Base-by-base conservation (phyloP, 2,113 vertebrate genomes). In the Steatornis caripensis region DNA sequence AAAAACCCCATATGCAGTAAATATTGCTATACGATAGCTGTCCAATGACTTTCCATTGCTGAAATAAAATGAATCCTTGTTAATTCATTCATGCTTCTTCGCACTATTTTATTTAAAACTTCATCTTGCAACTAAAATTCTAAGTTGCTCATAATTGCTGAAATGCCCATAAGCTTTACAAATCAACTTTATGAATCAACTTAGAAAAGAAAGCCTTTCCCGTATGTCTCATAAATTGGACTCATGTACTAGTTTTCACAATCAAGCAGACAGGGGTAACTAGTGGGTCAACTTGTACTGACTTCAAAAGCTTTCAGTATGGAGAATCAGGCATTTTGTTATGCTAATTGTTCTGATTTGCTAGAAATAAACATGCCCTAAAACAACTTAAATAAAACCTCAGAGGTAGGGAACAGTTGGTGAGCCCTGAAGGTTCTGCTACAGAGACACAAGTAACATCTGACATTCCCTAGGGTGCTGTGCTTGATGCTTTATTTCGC, bases 341-440 rank as follows among this genome's bases (percentile, higher is more conserved):
- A 94, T 90, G 90, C 65, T 95, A 96, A 95, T 87, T 65, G 78
- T 89, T 93, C 62, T 78, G 89, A 93, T 97, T 92, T 96, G 51
- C 91, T 95, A 89, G 80, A 93, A 97, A 96, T 58, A 97, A 95
- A 90, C 61, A 89, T 57, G 82, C 83, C 92, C 93, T 81, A 72
- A 91, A 89, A 5, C 81, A 95, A 70, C 49, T 87, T 80, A 95
- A 87, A 80, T 95, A 90, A 89, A 97, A 91, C 83, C 92, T 97
- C 86, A 89, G 80, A 97, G 71, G 87, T 43, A 92, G 39, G 53
- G 87, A 98, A 97, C 71, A 95, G 76, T 80, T 94, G 89, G 93
- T 2, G 3, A 96, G 88, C 80, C 71, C 77, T 80, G 62, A 84
- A 94, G 91, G 87, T 93, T 96, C 82, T 84, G 68, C 74, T 85